Conservation (phyloP, 2,888 invertebrate species). For the Cancer borealis region DNA sequence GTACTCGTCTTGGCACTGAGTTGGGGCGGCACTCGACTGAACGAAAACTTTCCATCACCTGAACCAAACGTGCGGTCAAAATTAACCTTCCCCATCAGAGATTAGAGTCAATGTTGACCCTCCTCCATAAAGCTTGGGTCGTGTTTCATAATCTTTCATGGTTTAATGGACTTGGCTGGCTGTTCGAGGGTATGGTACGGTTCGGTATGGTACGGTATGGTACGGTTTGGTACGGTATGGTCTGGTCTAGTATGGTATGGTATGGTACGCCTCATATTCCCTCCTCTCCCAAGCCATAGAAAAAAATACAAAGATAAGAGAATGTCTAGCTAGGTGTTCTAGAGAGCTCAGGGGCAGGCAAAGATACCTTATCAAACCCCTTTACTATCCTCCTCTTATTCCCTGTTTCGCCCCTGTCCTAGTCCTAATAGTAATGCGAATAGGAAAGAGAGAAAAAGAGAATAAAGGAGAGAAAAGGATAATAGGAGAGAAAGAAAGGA, state of each 20-base stretch:
- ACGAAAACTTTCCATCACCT: constrained; percentile 42
- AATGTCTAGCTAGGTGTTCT: neutral
- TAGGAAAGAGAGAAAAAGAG: neutral
- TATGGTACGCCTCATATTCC: neutral
- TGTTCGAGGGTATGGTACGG: neutral
- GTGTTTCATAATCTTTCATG: constrained; percentile 71
- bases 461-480: neutral
- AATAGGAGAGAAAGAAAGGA: neutral
- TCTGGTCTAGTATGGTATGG: no score
- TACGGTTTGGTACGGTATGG: no score
- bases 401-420: neutral
- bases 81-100: constrained; percentile 71
- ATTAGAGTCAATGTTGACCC: constrained; percentile 71
- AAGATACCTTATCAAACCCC: constrained; percentile 3
- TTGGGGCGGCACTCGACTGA: constrained; percentile 25
- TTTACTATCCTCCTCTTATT: neutral
- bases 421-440: neutral
- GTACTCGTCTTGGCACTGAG: neutral
- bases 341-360: neutral
- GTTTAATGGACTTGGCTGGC: constrained; percentile 42
- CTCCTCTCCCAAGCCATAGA: neutral
- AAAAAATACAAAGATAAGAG: constrained; percentile 22
- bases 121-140: constrained; percentile 74
- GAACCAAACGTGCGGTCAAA: constrained; percentile 60
- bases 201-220: no score